A percentile compares a stretch with the other conserved stretches of the same genome.
These are phyloP conservation scores for Takifugu ocellatus DNA, from an alignment of 2,797 vertebrate genomes.

Conservation along the genomic window DNA sequence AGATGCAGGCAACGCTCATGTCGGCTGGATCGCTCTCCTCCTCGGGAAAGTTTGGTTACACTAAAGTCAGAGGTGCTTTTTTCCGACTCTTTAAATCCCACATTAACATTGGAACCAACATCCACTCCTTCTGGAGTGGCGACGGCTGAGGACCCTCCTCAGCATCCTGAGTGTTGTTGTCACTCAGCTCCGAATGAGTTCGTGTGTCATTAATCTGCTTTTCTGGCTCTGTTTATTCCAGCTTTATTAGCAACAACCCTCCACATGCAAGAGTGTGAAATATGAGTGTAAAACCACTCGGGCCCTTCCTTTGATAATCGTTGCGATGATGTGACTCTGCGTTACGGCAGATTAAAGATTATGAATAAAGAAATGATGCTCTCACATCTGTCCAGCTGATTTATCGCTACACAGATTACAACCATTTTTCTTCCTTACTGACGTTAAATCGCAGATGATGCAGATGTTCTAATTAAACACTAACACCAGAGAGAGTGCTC, in stretches of 20 bases:
- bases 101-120: neutral
- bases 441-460: too few relatives aligned
- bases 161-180: conserved; percentile 16
- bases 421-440: too few relatives aligned
- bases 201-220: conserved; percentile 29
- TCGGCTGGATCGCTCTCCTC: too few relatives aligned
- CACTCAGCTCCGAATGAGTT: conserved; percentile 32
- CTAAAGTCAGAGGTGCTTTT: neutral
- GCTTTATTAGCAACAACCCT: neutral
- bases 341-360: too few relatives aligned
- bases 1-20: too few relatives aligned
- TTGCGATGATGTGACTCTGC: too few relatives aligned
- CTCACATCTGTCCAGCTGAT: neutral
- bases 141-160: conserved; percentile 2
- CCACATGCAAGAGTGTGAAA: neutral
- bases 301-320: too few relatives aligned
- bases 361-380: neutral
- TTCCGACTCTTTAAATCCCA: neutral
- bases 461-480: conserved; percentile 15
- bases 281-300: too few relatives aligned
- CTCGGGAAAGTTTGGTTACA: neutral
- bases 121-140: conserved; percentile 1
- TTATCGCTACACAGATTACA: too few relatives aligned
- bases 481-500: neutral
- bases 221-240: conserved; percentile 14